Base-by-base conservation (phyloP, 1,140 invertebrate genomes). In the Platyura marginata region DNA sequence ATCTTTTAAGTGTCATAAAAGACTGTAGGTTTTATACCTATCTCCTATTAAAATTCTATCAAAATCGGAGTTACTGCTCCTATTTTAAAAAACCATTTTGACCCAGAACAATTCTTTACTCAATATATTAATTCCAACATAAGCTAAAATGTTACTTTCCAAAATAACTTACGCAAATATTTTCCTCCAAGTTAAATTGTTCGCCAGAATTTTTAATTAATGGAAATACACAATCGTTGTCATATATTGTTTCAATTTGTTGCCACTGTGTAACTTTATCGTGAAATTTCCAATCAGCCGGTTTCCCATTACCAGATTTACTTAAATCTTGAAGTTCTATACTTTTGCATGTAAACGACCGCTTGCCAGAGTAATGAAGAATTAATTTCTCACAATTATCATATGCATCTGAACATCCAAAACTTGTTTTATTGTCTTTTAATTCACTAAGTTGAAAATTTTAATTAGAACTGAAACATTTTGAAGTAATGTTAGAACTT, bases 261-360 rank as follows among this genome's bases (percentile, higher is more conserved):
- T 53, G 45, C 56, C 58, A 61, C 9, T 59, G 51, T 9, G 55
- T 53, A 20, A 50, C 47, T 43, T 57, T 61, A 29, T 61, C 54
- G 16, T 59, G 49, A 41, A 57, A 54, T 42, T 53, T 54, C 45
- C 47, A 49, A 1, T 61, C 56, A 51, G 55, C 51, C 4, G 48
- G 47, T 5, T 50, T 41, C 10, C 34, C 34, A 36, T n/a, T 18
- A 16, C 15, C 15, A 9, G 9, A 36, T 36, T 36, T 36, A 36
- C 9, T 36, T 10, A 9, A 6, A n/a, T 36, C 9, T 9, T 36
- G 5, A 6, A 36, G 6, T 9, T 36, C 16, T 10, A 18, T 16
- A 18, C 10, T 36, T 16, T 16, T 9, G 15, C 34, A 36, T 5
- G 34, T 36, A 5, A 18, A 16, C 34, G 34, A 36, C 6, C 34